These are phyloP conservation scores for Macrocentrus cingulum DNA, from an alignment of 1,140 invertebrate genomes.

Conservation along the genomic window DNA sequence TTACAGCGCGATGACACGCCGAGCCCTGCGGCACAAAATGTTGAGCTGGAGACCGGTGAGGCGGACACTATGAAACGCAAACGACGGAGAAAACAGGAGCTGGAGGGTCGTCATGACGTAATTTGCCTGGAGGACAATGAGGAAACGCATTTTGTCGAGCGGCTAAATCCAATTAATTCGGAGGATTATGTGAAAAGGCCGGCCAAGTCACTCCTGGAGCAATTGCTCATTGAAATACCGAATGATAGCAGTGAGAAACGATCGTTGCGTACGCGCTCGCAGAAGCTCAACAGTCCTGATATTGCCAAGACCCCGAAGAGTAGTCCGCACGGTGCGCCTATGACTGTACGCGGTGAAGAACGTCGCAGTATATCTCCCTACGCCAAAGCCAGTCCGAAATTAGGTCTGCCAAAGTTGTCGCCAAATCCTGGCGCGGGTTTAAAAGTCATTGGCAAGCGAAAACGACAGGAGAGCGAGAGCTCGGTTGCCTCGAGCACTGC, in stretches of 20 bases:
- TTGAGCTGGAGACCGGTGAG: slow-evolving; percentile 47
- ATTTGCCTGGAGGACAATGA: slow-evolving; percentile 56
- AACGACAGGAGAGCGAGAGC: slow-evolving; percentile 76
- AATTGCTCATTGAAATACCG: slow-evolving; percentile 77
- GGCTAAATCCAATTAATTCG: slow-evolving; percentile 43
- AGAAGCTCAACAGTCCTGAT: slow-evolving; percentile 74
- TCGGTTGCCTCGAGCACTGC: slow-evolving; percentile 65
- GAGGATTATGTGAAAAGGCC: slow-evolving; percentile 49
- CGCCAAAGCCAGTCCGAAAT: slow-evolving; percentile 52
- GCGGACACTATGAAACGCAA: slow-evolving; percentile 50
- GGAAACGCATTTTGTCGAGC: slow-evolving; percentile 49
- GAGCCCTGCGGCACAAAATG: slow-evolving; percentile 55
- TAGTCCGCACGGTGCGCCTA: slow-evolving; percentile 56
- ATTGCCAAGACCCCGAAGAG: slow-evolving; percentile 63
- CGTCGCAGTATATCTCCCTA: slow-evolving; percentile 57
- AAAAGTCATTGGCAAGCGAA: slow-evolving; percentile 65
- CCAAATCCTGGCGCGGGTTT: slow-evolving; percentile 35
- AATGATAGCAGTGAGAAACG: slow-evolving; percentile 63
- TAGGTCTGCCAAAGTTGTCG: slow-evolving; percentile 40
- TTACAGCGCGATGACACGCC: slow-evolving; percentile 60
- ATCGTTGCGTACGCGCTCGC: slow-evolving; percentile 68
- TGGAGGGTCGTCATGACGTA: slow-evolving; percentile 56
- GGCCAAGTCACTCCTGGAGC: slow-evolving; percentile 70
- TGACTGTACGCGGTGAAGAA: slow-evolving; percentile 42
- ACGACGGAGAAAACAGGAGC: slow-evolving; percentile 55